phyloP scores from a whole-genome alignment of 2,113 vertebrate species.

The Pedetes capensis region DNA sequence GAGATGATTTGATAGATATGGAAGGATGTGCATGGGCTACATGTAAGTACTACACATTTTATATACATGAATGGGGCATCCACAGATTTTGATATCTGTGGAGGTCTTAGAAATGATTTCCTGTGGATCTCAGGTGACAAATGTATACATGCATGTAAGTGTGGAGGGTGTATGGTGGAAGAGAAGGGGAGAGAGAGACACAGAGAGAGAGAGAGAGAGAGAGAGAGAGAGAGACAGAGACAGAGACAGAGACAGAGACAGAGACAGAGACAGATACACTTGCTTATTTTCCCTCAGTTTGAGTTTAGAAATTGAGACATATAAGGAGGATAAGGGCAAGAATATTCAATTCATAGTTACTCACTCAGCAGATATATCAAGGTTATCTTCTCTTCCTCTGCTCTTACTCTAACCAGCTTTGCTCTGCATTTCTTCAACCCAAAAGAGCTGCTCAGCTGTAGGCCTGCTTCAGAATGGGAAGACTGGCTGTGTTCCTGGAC shows the following conservation, averaged over 20 bases:
- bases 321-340: background rate
- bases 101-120: background rate
- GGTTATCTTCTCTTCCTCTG: background rate
- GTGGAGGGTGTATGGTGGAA: too few relatives aligned
- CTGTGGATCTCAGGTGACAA: background rate
- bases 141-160: background rate
- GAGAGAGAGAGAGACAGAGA: fast-evolving
- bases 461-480: background rate
- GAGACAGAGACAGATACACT: background rate
- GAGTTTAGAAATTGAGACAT: background rate
- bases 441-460: background rate
- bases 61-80: too few relatives aligned
- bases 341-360: background rate
- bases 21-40: background rate
- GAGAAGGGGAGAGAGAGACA: fast-evolving
- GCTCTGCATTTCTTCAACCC: background rate
- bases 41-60: background rate
- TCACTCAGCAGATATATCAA: background rate
- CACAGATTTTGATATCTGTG: background rate
- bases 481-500: background rate
- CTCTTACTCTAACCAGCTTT: background rate
- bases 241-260: fast-evolving
- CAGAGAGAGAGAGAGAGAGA: background rate
- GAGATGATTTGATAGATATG: background rate
- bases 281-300: background rate